Evolutionary conservation across 2,797 vertebrate genomes (phyloP), one percentile per base, ranked within the genome.

Genomic region (Hemitrygon akajei): DNA sequence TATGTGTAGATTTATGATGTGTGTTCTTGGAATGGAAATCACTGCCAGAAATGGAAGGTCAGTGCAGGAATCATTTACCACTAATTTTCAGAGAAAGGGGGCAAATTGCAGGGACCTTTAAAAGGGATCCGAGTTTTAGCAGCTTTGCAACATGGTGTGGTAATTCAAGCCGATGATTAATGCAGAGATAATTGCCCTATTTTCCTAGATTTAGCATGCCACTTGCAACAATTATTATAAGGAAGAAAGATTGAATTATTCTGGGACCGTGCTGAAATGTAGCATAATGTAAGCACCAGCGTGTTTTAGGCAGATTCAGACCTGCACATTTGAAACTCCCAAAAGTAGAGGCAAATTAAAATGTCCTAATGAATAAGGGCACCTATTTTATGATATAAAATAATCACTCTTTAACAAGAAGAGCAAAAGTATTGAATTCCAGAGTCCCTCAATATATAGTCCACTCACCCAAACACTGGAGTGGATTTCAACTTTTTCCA

Each of bases 1-100:
- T 89, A 69, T 89, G 63, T 89, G 63, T 40, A 69, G 63, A 89
- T 89, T 89, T 89, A 34, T 89, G 86, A 69, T 63, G 66, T 69
- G 63, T 34, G 37, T 89, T 69, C 86, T 63, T 69, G n/a, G n/a
- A 89, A 37, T 40, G 34, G 18, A 34, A 63, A 34, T 89, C 60
- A 6, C 86, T 69, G 60, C n/a, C 86, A 69, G 63, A 89, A 34
- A 89, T 89, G 63, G n/a, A 89, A 89, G 63, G 63, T 89, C 86
- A 69, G 63, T 37, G 86, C 63, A 69, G 9, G 86, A 89, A 18
- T 63, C 63, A 7, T 89, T 69, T 89, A 89, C 9, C 22, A 34
- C 22, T 89, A 89, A 69, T 89, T 89, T 69, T 37, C 66, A 18
- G n/a, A 22, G 18, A 34, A 63, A 20, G 16, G 30, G 58, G 86